Evolutionary conservation across 2,888 invertebrate genomes (phyloP).

Genomic region (Nemotelus pantherinus): DNA sequence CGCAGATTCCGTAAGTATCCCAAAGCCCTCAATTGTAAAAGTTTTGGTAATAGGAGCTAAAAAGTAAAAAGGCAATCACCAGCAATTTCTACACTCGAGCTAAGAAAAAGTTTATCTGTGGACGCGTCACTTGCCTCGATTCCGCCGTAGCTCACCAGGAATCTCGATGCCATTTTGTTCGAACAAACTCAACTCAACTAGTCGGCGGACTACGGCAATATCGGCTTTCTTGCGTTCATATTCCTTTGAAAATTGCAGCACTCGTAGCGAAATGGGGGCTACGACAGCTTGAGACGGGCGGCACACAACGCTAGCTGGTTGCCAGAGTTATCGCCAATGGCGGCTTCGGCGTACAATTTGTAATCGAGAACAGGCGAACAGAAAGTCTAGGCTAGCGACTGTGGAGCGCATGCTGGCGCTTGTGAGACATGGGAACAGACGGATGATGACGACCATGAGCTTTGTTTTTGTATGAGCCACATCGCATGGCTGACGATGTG

Average conservation of each 20-base stretch:
- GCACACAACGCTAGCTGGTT: background rate
- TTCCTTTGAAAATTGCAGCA: background rate
- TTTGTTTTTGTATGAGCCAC: background rate
- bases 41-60: slow-evolving; percentile 63
- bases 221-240: background rate
- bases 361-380: slow-evolving; percentile 62
- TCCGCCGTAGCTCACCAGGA: background rate
- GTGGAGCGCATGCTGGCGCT: background rate
- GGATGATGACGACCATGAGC: background rate
- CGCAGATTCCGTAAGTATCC: slow-evolving; percentile 41
- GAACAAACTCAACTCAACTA: background rate
- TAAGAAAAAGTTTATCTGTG: slow-evolving; percentile 41
- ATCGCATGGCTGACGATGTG: background rate
- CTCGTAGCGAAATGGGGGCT: background rate
- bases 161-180: background rate
- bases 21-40: slow-evolving; percentile 52
- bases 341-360: slow-evolving; percentile 64
- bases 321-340: slow-evolving; percentile 54
- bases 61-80: slow-evolving; percentile 56
- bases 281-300: background rate
- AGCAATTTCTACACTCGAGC: slow-evolving; percentile 34
- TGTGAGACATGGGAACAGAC: background rate
- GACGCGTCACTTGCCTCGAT: background rate
- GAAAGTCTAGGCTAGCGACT: slow-evolving; percentile 34
- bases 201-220: background rate